These are phyloP conservation scores for Axinella damicornis DNA, from an alignment of 37 sponge, comb jelly and placozoan species.

Conservation along the genomic window DNA sequence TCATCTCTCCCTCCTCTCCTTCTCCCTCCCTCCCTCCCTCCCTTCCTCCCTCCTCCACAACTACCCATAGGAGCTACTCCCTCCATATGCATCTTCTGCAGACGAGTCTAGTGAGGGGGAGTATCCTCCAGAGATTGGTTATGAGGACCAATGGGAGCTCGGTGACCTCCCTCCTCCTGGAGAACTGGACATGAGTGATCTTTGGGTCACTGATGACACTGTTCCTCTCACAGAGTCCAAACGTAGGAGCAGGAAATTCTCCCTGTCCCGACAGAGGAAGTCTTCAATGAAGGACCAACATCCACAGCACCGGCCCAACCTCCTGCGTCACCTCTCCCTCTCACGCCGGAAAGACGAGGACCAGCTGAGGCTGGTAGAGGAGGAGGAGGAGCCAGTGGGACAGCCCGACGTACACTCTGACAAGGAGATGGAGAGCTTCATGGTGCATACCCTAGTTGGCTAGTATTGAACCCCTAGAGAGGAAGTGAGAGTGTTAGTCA, in stretches of 20 bases:
- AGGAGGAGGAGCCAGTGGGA: constrained; percentile 6
- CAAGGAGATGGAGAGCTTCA: constrained; percentile 14
- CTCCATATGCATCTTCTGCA: constrained; percentile 44
- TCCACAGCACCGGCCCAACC: neutral
- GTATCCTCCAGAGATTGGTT: neutral
- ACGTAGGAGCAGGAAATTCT: neutral
- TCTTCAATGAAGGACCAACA: neutral
- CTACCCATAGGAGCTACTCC: constrained; percentile 53
- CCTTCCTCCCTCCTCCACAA: neutral
- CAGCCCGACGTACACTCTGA: constrained; percentile 14
- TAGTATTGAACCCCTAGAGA: too few species aligned
- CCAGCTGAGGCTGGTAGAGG: neutral
- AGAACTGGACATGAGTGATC: constrained; percentile 59
- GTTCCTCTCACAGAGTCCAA: constrained; percentile 11
- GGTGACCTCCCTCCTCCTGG: constrained; percentile 11
- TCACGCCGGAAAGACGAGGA: neutral
- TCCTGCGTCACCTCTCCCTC: constrained; percentile 5
- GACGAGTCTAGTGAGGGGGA: constrained; percentile 39
- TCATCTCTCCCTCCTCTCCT: neutral
- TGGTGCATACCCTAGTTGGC: neutral
- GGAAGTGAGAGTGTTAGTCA: too few species aligned
- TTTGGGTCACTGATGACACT: constrained; percentile 49
- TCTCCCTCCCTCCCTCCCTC: neutral
- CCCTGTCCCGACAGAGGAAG: neutral
- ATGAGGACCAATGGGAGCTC: constrained; percentile 27